These are phyloP conservation scores for Champsocephalus esox DNA, from an alignment of 2,797 vertebrate species.

Conservation along the genomic window DNA sequence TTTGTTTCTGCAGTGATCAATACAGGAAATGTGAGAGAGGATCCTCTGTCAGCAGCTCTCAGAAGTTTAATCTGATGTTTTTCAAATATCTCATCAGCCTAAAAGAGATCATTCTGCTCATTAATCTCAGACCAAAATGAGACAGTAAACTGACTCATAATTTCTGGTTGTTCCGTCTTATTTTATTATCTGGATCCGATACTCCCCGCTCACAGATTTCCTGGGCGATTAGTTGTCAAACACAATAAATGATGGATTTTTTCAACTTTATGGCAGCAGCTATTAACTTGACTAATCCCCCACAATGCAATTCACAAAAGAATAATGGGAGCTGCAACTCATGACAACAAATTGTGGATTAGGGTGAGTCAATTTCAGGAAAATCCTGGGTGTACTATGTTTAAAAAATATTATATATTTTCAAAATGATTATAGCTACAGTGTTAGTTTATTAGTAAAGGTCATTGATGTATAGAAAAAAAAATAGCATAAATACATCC, in stretches of 20 bases:
- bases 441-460: neutral
- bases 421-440: neutral
- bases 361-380: neutral
- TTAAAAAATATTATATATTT: neutral
- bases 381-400: neutral
- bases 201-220: neutral
- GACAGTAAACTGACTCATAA: slow-evolving; percentile 24
- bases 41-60: slow-evolving; percentile 29
- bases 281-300: neutral
- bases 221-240: slow-evolving; percentile 17
- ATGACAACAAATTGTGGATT: slow-evolving; percentile 4
- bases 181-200: slow-evolving; percentile 37
- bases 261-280: neutral
- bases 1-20: slow-evolving; percentile 29
- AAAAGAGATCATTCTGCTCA: slow-evolving; percentile 17
- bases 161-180: slow-evolving; percentile 37
- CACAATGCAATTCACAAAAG: slow-evolving; percentile 8
- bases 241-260: neutral
- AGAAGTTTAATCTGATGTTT: slow-evolving; percentile 19
- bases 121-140: slow-evolving; percentile 33
- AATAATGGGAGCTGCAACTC: neutral
- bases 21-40: slow-evolving; percentile 28
- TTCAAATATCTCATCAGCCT: slow-evolving; percentile 26
- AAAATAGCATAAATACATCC: neutral
- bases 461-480: neutral